Percentiles rank a stretch among this genome's conserved stretches.
These are phyloP conservation scores for Eupithecia subumbrata DNA, from an alignment of 2,888 invertebrate species.

Conservation along the genomic window DNA sequence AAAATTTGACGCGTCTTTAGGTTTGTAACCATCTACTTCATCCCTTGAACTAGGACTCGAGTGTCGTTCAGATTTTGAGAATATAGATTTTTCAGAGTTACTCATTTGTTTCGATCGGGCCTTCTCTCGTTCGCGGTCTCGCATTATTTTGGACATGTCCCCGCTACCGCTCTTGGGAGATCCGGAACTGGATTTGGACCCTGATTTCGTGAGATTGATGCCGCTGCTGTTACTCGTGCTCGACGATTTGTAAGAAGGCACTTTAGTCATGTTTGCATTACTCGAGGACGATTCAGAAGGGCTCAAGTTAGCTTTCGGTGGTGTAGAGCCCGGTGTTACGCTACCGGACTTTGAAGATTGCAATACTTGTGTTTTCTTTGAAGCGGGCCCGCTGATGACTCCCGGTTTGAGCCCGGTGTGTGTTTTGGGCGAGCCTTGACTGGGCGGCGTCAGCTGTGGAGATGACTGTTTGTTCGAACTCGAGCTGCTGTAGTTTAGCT, in stretches of 20 bases:
- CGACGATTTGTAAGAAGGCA: conserved; percentile 77
- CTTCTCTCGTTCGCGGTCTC: conserved; percentile 85
- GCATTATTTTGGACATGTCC: conserved; percentile 83
- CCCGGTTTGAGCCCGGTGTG: conserved; percentile 94
- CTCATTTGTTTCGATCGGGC: conserved; percentile 84
- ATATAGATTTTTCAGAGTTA: conserved; percentile 86
- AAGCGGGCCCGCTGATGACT: conserved; percentile 93
- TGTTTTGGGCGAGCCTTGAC: conserved; percentile 89
- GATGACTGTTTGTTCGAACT: conserved; percentile 77
- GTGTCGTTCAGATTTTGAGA: conserved; percentile 86
- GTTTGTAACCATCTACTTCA: conserved; percentile 87
- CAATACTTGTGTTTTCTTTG: conserved; percentile 89
- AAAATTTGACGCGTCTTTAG: conserved; percentile 85
- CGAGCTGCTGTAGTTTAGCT: conserved; percentile 74
- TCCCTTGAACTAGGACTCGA: conserved; percentile 87
- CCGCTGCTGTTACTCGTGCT: conserved; percentile 70
- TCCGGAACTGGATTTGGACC: conserved; percentile 81
- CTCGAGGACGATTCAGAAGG: conserved; percentile 70
- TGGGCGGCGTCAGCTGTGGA: conserved; percentile 76
- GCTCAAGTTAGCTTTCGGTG: conserved; percentile 74
- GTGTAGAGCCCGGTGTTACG: conserved; percentile 68
- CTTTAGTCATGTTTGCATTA: conserved; percentile 68
- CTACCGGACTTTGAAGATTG: conserved; percentile 79
- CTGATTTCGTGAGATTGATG: conserved; percentile 77
- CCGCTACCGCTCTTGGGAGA: conserved; percentile 85